Evolutionary conservation across 2,888 invertebrate species (phyloP).

Genomic region (Quadriops clusia): DNA sequence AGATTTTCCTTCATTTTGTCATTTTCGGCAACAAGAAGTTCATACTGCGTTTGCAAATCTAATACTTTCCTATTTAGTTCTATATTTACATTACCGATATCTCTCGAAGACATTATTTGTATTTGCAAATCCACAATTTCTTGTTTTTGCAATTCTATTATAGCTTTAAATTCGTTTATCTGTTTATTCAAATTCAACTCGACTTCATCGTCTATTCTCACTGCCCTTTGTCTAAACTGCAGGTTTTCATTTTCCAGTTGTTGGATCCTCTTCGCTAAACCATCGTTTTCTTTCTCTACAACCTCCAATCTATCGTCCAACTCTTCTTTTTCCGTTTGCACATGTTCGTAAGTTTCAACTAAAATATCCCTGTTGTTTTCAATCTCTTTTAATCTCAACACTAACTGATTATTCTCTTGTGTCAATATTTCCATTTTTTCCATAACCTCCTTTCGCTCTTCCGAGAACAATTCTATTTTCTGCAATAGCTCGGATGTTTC

Average conservation of each 20-base stretch:
- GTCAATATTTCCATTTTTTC: constrained; percentile 54
- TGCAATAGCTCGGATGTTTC: constrained; percentile 53
- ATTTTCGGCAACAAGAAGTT: constrained; percentile 24
- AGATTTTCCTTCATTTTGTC: constrained; percentile 21
- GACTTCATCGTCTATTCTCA: constrained; percentile 30
- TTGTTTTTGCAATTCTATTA: constrained; percentile 22
- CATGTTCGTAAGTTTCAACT: constrained; percentile 34
- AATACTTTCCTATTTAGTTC: constrained; percentile 12
- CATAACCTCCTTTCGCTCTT: constrained; percentile 57
- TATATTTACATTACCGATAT: constrained; percentile 22
- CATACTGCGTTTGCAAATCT: constrained; percentile 19
- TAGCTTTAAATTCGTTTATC: constrained; percentile 19
- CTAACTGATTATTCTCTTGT: constrained; percentile 46
- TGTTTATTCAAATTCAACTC: constrained; percentile 17
- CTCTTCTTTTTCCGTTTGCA: constrained; percentile 39
- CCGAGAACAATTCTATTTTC: constrained; percentile 56
- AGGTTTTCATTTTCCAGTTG: constrained; percentile 32
- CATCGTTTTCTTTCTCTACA: constrained; percentile 10
- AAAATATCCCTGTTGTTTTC: constrained; percentile 34
- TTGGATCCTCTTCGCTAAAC: constrained; percentile 27
- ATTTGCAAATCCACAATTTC: constrained; percentile 21
- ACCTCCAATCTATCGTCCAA: constrained; percentile 37
- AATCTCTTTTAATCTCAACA: constrained; percentile 40
- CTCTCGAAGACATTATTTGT: constrained; percentile 15
- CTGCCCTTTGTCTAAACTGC: constrained; percentile 4